Evolutionary conservation across 1,140 invertebrate species (phyloP).

Genomic region (Daktulosphaira vitifoliae): DNA sequence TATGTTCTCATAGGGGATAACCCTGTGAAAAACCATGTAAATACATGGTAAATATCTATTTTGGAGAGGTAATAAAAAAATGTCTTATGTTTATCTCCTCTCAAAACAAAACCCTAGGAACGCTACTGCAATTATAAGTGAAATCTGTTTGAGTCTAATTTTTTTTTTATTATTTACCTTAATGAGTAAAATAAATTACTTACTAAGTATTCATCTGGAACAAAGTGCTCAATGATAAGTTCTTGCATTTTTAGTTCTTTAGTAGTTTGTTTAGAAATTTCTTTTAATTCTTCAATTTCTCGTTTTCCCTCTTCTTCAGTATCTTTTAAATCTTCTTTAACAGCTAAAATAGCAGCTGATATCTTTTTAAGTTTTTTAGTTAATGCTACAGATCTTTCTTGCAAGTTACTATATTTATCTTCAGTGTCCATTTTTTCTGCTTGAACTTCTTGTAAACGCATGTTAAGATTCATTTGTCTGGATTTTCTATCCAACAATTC

Average conservation of each 20-base stretch:
- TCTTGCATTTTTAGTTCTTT: conserved; percentile 87
- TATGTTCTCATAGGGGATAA: no score
- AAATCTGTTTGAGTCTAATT: no score
- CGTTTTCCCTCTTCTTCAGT: conserved; percentile 88
- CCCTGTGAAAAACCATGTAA: no score
- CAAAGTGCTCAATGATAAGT: conserved; percentile 75
- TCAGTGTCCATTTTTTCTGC: conserved; percentile 90
- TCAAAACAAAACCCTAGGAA: no score
- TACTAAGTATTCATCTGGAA: conserved; percentile 82
- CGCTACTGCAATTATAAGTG: no score
- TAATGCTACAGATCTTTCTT: conserved; percentile 87
- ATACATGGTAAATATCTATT: no score
- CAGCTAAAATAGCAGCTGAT: conserved; percentile 66
- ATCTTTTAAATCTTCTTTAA: conserved; percentile 79
- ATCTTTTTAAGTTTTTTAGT: conserved; percentile 89
- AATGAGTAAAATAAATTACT: not conserved
- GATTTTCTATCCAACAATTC: conserved; percentile 78
- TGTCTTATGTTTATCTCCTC: no score
- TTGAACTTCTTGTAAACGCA: conserved; percentile 63
- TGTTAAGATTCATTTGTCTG: conserved; percentile 72
- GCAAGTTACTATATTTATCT: conserved; percentile 86
- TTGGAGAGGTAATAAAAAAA: no score
- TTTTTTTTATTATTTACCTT: no score
- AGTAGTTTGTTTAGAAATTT: conserved; percentile 80
- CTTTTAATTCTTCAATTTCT: conserved; percentile 91